Evolutionary conservation across 2,888 invertebrate species (phyloP), one percentile per base, ranked within the genome.

Genomic region (Thyatira batis): DNA sequence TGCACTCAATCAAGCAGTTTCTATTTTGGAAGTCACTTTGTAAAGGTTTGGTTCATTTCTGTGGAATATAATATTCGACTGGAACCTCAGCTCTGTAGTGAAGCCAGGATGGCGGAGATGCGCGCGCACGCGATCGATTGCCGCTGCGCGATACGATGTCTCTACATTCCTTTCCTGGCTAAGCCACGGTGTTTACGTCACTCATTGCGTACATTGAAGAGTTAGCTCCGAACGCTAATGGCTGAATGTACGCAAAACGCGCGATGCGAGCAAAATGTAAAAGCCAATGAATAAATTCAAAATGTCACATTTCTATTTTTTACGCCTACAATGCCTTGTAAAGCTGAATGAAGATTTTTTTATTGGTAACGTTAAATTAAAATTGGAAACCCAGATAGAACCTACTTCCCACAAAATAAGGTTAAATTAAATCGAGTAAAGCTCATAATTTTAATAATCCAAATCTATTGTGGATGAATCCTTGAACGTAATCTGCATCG

Each of bases 101-200:
- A 77, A 80, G 85, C 77, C 75, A 79, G 86, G 80, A 86, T 82
- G 85, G 82, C 75, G 75, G 70, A 75, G 81, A 9, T 90, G 91
- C 91, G 91, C 91, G 91, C 91, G 91, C 90, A 88, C 9, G 43
- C 85, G 85, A 91, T 91, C 91, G 91, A 91, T 91, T 73, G 78
- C 65, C 79, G 85, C 83, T 89, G 91, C 90, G 89, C 84, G 82
- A 78, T 81, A 82, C 79, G 77, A 79, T 76, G 74, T 74, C 76
- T 78, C 72, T 71, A 73, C 75, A 77, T 74, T 77, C 72, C 73
- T 80, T 79, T 81, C 79, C 82, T 80, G 76, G 79, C 80, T 73
- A 80, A 83, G 78, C 77, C 78, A 73, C 80, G 80, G 82, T 79
- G 84, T 90, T 89, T 89, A 89, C 90, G 89, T 90, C 90, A 90